Base-by-base conservation (phyloP, 2,113 vertebrate genomes). In the Nothocercus nigrocapillus region DNA sequence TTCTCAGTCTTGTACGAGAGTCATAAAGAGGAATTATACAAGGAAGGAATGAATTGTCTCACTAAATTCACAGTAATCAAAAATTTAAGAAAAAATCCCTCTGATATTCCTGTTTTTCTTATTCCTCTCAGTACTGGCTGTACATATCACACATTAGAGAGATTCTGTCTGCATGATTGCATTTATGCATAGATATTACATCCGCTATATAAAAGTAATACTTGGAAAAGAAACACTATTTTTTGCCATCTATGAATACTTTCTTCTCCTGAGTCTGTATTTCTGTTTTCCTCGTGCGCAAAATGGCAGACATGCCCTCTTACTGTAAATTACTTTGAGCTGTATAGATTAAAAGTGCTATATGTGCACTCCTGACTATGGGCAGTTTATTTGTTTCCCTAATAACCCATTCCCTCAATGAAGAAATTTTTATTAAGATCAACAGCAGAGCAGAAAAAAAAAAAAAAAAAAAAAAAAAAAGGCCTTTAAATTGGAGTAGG, bases 401-500 rank as follows among this genome's bases (percentile, higher is more conserved):
- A 93, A 95, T 88, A 95, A 66, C 53, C 58, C 73, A 49, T 38
- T 83, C 27, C 49, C 51, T 87, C 59, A 14, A 54, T 62, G 53
- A 92, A 89, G n/a, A 93, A 36, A 94, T 79, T 88, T 93, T 90
- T 95, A 93, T 96, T 94, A 94, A 90, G 58, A 96, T 92, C 77
- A 96, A 94, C 83, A 94, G 63, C 83, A 79, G 92, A 86, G 49
- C 32, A 25, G 59, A 5, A 56, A 36, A 36, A 36, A 36, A 6
- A 56, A 24, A 2, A 5, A 56, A 36, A 36, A 36, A 36, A 6
- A 56, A 24, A 2, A 5, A 2, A 5, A 10, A 24, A 20, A 90
- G 22, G 74, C 30, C 87, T 94, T 94, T 95, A 96, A 92, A 93
- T 92, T 82, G 47, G 28, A 18, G 58, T 72, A 89, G 17, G 49